Evolutionary conservation across 2,113 vertebrate genomes (phyloP), one percentile per base, ranked within the genome.

Genomic region (Microcebus lehilahytsara): DNA sequence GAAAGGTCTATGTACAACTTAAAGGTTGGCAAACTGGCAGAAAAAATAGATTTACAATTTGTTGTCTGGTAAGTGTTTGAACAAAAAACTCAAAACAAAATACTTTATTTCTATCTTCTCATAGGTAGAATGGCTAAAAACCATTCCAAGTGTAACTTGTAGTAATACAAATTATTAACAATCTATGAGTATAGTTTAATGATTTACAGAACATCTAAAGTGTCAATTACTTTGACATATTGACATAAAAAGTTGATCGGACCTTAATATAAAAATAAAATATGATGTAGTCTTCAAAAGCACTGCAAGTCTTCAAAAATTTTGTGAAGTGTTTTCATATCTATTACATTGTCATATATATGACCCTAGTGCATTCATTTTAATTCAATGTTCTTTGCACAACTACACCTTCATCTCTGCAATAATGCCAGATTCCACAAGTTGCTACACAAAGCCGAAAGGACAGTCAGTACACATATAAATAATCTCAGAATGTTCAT

Each of bases 181-280:
- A 46, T 66, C 32, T 94, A 62, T 66, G 66, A 83, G 58, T 72
- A 66, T 23, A 81, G 60, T 13, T 69, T 32, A 42, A 34, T 83
- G 80, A 86, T 9, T 90, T 90, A 71, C 71, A 96, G 71, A 95
- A 75, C 69, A 88, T 71, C 56, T 95, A 37, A 93, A 62, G 40
- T 72, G 42, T 96, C 86, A 67, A 88, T 87, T 92, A 88, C 71
- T 95, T 96, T 81, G 60, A 85, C 69, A 89, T 53, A 96, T 37
- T 30, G 16, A 79, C 72, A 92, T 93, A 69, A 94, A 95, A 56
- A 93, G 60, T 77, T 69, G 53, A 94, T 80, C 27, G 86, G 49
- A 87, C 79, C 69, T 95, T 87, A 81, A 95, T 84, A 91, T 64
- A 93, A 95, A 95, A 95, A 94, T 81, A 77, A 91, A 89, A 64